Conservation (phyloP, 2,797 vertebrate genomes). For the Halcyon badia region DNA sequence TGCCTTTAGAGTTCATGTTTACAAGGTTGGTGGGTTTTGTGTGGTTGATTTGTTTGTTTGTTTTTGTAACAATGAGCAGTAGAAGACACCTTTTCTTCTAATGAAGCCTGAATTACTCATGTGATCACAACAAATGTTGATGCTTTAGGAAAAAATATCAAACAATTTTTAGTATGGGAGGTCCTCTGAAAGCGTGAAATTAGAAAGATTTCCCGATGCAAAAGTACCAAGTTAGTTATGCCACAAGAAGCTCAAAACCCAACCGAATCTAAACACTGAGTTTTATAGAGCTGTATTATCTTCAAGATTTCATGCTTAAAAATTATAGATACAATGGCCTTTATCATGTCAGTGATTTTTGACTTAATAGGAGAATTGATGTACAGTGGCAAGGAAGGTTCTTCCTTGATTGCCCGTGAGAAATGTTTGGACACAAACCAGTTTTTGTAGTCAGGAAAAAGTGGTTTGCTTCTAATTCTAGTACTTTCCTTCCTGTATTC, state of each 20-base stretch:
- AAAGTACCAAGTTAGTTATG: neutral
- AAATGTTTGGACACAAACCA: neutral
- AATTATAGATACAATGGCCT: neutral
- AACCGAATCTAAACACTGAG: neutral
- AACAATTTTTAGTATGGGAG: neutral
- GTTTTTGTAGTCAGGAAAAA: neutral
- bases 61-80: neutral
- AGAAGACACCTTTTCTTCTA: neutral
- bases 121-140: neutral
- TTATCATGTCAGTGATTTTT: neutral
- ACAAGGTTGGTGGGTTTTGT: neutral
- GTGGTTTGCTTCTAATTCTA: neutral
- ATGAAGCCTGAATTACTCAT: neutral
- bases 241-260: neutral
- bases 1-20: neutral
- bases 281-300: neutral
- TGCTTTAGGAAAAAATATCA: neutral
- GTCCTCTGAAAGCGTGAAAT: neutral
- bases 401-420: neutral
- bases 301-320: neutral
- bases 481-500: neutral
- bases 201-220: neutral
- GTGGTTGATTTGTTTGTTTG: no score
- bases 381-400: neutral
- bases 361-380: neutral